Evolutionary conservation across 2,888 invertebrate genomes (phyloP).

Genomic region (Ichneumon xanthorius): DNA sequence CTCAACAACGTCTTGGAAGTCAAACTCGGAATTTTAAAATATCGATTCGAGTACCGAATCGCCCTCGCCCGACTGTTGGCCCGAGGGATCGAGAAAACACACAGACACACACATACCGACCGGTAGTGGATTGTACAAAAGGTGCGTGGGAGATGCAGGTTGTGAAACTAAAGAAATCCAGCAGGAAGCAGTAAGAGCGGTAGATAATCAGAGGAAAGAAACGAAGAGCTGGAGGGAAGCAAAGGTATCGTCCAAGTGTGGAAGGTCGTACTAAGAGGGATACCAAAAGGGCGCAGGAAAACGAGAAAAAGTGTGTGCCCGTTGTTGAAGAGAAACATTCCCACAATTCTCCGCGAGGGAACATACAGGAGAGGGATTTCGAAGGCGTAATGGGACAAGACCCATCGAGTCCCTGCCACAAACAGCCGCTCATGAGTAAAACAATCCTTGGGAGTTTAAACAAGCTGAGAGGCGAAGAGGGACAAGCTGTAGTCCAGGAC

Average conservation of each 20-base stretch:
- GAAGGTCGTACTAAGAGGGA: neutral
- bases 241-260: neutral
- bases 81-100: slow-evolving; percentile 9
- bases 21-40: slow-evolving; percentile 76
- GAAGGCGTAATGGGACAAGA: slow-evolving; percentile 36
- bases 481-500: slow-evolving; percentile 19
- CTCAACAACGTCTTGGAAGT: slow-evolving; percentile 41
- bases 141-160: slow-evolving; percentile 34
- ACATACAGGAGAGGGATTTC: neutral
- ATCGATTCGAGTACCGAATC: slow-evolving; percentile 78
- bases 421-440: slow-evolving; percentile 81
- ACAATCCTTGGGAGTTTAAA: slow-evolving; percentile 82
- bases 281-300: neutral
- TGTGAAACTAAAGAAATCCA: slow-evolving; percentile 28
- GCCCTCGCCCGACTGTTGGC: slow-evolving; percentile 51
- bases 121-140: slow-evolving; percentile 58
- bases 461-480: slow-evolving; percentile 69
- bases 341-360: slow-evolving; percentile 42
- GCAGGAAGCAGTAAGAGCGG: slow-evolving; percentile 34
- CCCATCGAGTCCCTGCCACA: slow-evolving; percentile 58
- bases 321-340: slow-evolving; percentile 42
- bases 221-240: slow-evolving; percentile 1
- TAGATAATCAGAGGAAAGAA: slow-evolving; percentile 28
- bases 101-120: neutral
- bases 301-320: slow-evolving; percentile 27